These are phyloP conservation scores for Heliconius hermathena DNA, from an alignment of 1,140 invertebrate genomes.

Conservation along the genomic window DNA sequence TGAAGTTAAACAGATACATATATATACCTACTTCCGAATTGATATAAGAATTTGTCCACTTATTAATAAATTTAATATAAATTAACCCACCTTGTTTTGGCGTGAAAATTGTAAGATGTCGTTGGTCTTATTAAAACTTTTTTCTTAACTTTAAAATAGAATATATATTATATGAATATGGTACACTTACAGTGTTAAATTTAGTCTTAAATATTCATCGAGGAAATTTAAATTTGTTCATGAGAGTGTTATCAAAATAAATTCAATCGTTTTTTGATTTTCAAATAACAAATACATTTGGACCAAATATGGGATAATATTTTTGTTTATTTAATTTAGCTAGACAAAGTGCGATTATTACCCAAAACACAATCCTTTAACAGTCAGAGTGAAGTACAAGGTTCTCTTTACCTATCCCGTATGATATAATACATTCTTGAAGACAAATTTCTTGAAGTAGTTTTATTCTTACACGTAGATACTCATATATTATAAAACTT, in stretches of 20 bases:
- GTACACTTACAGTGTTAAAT: no score
- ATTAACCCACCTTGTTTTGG: not conserved
- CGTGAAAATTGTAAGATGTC: not conserved
- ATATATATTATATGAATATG: no score
- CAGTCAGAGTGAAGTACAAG: no score
- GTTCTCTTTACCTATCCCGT: no score
- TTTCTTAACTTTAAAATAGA: no score
- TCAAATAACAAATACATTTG: not conserved
- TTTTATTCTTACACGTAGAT: not conserved
- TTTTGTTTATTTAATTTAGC: no score
- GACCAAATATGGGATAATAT: not conserved
- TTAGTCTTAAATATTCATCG: no score
- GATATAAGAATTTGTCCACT: not conserved
- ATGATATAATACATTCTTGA: not conserved
- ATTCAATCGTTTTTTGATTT: not conserved
- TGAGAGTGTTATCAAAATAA: not conserved
- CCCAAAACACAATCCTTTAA: no score
- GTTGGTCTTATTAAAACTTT: no score
- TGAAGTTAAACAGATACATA: not conserved
- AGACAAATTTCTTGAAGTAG: not conserved
- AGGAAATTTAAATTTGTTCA: no score
- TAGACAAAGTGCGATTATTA: no score
- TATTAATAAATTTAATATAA: no score
- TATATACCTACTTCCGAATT: not conserved
- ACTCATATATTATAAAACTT: not conserved